Base-by-base conservation (phyloP, 2,113 vertebrate species). In the Anser cygnoides region DNA sequence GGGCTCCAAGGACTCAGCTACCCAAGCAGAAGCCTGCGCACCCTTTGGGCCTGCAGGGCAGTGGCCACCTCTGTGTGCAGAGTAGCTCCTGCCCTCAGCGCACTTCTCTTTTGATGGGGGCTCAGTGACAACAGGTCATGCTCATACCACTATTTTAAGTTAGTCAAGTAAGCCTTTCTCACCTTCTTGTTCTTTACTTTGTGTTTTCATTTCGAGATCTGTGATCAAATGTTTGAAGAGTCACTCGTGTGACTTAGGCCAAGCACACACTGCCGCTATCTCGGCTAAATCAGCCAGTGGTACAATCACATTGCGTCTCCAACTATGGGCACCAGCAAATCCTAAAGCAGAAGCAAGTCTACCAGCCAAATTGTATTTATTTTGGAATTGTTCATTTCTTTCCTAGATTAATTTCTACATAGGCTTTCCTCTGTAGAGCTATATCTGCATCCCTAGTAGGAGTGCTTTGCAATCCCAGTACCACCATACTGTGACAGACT, bases 211-310 rank as follows among this genome's bases (percentile, higher is more conserved):
- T 68, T 66, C 35, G 61, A 76, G 41, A 68, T 26, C 33, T 26
- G 72, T 49, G 33, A 61, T 35, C 22, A 49, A 90, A 76, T 76
- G 54, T 77, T 90, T 84, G 80, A 93, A 72, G 31, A 77, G 14
- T 43, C 28, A 84, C 8, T 8, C 37, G 25, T 1, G 4, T 50
- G 35, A 81, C 35, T 67, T 20, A 44, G 37, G 77, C 52, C 70
- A 89, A 52, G 61, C 22, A 82, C 43, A 63, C 19, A 26, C 1
- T 59, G 50, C n/a, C 31, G 41, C 17, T 44, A 6, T 41, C 59
- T 68, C 41, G 28, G 44, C 63, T 52, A 73, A 68, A 52, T 39
- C 10, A 0, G 67, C 59, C 85, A 74, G 44, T 29, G 72, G 46
- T 39, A 35, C 0, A 0, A 62, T 72, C 44, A 54, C n/a, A 49